Evolutionary conservation across 2,888 invertebrate species (phyloP).

Genomic region (Plutella xylostella): DNA sequence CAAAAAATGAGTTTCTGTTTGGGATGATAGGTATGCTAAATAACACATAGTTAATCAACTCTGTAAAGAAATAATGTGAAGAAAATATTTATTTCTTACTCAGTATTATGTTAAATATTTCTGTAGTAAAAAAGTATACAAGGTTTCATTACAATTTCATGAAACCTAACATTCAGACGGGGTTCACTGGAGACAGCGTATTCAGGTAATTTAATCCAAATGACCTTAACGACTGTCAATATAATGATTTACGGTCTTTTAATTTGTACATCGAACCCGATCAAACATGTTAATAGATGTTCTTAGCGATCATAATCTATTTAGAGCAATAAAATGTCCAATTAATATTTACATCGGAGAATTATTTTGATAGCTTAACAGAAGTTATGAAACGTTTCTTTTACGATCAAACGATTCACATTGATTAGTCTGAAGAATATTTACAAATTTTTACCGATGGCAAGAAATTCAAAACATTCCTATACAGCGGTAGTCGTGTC

Average conservation of each 20-base stretch:
- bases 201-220: too few species aligned
- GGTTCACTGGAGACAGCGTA: too few species aligned
- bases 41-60: too few species aligned
- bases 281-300: not conserved
- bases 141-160: too few species aligned
- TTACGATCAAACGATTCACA: slow-evolving; percentile 7
- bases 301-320: slow-evolving; percentile 5
- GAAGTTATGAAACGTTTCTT: slow-evolving; percentile 14
- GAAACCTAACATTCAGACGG: too few species aligned
- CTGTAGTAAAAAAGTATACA: too few species aligned
- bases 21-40: too few species aligned
- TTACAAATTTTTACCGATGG: too few species aligned
- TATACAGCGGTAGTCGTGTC: slow-evolving; percentile 21
- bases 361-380: slow-evolving; percentile 12
- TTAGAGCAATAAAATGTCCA: slow-evolving; percentile 1
- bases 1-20: too few species aligned
- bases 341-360: slow-evolving; percentile 10
- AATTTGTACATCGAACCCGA: not conserved
- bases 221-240: not conserved
- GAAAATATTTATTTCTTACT: too few species aligned
- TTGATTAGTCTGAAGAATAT: not conserved
- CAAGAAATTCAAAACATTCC: not conserved
- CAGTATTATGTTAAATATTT: too few species aligned
- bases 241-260: not conserved
- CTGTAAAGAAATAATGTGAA: too few species aligned